Conservation (phyloP, 37 sponge, comb jelly and placozoan genomes). For the Aplysina aerophoba region DNA sequence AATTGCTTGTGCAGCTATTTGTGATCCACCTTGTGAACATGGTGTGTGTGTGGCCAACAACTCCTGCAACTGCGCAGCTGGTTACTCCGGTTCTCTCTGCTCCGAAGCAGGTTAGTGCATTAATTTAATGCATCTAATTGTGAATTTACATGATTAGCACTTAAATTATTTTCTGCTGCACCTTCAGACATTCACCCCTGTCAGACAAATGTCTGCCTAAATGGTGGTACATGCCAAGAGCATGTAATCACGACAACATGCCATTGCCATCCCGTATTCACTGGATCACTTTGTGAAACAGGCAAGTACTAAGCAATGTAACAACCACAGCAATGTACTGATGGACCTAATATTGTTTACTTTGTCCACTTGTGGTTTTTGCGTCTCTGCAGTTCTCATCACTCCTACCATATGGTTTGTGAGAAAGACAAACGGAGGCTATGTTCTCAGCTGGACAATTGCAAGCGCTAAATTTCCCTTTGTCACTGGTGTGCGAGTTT, state of each 20-base stretch:
- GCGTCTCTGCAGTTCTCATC: neutral
- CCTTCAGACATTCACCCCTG: constrained; percentile 25
- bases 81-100: constrained; percentile 58
- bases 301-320: neutral
- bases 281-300: constrained; percentile 37
- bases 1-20: constrained; percentile 10
- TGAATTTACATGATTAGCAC: neutral
- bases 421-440: neutral
- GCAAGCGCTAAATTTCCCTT: neutral
- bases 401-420: neutral
- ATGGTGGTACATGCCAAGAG: constrained; percentile 36
- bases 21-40: constrained; percentile 71
- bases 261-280: constrained; percentile 33
- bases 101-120: neutral
- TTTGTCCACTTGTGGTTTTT: too few species aligned
- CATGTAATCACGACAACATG: constrained; percentile 12
- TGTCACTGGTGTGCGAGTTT: neutral
- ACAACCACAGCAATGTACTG: neutral
- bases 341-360: neutral
- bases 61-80: constrained; percentile 54
- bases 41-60: constrained; percentile 65
- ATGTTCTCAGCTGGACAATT: constrained; percentile 4
- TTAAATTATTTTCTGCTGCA: neutral
- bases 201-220: constrained; percentile 20
- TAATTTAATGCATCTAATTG: neutral